Percentiles rank a stretch among this genome's conserved stretches.
These are phyloP conservation scores for Eueides isabella DNA, from an alignment of 1,140 invertebrate genomes.

Conservation along the genomic window DNA sequence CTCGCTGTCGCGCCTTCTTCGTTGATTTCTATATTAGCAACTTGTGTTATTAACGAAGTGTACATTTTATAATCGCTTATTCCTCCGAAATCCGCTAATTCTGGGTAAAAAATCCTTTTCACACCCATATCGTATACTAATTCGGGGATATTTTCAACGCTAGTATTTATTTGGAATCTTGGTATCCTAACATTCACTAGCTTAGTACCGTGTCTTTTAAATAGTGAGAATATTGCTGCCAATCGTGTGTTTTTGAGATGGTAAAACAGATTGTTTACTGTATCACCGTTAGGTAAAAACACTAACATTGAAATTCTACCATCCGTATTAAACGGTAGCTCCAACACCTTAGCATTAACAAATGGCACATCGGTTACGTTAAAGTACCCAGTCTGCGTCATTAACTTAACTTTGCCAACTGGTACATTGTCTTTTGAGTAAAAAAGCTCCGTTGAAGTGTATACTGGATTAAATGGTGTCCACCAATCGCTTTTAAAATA, in stretches of 20 bases:
- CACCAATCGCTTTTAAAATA: conserved; percentile 89
- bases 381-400: conserved; percentile 72
- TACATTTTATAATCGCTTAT: conserved; percentile 81
- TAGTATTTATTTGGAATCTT: conserved; percentile 85
- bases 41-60: conserved; percentile 83
- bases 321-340: conserved; percentile 85
- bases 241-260: conserved; percentile 79
- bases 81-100: conserved; percentile 84
- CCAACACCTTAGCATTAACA: conserved; percentile 83
- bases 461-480: conserved; percentile 83
- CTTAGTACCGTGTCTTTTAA: conserved; percentile 61
- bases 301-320: conserved; percentile 85
- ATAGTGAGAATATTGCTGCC: conserved; percentile 73
- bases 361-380: conserved; percentile 60
- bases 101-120: conserved; percentile 83
- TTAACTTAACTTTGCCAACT: conserved; percentile 76
- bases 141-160: conserved; percentile 81
- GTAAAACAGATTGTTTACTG: conserved; percentile 63
- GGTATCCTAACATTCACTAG: conserved; percentile 84
- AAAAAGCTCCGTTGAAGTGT: conserved; percentile 79
- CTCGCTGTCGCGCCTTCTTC: conserved; percentile 87
- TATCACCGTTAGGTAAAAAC: conserved; percentile 81
- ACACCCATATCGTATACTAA: conserved; percentile 85
- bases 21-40: conserved; percentile 87
- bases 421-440: conserved; percentile 58